A percentile compares a stretch with the other conserved stretches of the same genome.
phyloP scores from a whole-genome alignment of 2,797 vertebrate genomes.

The Lycodopsis pacificus region DNA sequence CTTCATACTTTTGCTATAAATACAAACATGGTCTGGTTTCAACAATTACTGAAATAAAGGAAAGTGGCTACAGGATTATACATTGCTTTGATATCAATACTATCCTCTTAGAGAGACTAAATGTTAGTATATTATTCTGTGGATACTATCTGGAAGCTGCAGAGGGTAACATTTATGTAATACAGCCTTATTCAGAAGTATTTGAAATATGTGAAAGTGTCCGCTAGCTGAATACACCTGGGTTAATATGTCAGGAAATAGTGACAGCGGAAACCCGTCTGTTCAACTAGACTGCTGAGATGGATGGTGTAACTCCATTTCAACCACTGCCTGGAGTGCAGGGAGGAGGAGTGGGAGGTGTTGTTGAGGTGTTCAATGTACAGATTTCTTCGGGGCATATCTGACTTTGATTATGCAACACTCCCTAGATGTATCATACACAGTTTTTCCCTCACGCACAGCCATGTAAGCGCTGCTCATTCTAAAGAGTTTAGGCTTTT shows the following conservation, averaged over 20 bases:
- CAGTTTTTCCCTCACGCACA: not conserved
- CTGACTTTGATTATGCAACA: constrained; percentile 40
- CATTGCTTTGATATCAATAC: not conserved
- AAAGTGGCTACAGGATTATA: not conserved
- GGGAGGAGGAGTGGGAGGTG: constrained; percentile 17
- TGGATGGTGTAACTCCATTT: constrained; percentile 14
- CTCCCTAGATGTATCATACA: not conserved
- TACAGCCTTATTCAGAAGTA: not conserved
- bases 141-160: not conserved
- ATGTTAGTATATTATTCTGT: not conserved
- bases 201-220: not conserved
- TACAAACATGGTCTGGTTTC: constrained; percentile 23
- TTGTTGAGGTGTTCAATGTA: constrained; percentile 27
- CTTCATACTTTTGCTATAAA: constrained; percentile 45
- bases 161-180: not conserved
- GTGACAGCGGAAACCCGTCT: constrained; percentile 5
- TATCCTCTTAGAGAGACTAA: not conserved
- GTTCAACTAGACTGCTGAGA: not conserved
- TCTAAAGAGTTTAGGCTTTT: constrained; percentile 6
- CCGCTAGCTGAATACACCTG: not conserved
- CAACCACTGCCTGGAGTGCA: not conserved
- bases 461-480: not conserved
- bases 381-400: constrained; percentile 31
- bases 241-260: not conserved
- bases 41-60: constrained; percentile 38